phyloP scores from a whole-genome alignment of 2,888 invertebrate species.

The Ypsolopha sequella region DNA sequence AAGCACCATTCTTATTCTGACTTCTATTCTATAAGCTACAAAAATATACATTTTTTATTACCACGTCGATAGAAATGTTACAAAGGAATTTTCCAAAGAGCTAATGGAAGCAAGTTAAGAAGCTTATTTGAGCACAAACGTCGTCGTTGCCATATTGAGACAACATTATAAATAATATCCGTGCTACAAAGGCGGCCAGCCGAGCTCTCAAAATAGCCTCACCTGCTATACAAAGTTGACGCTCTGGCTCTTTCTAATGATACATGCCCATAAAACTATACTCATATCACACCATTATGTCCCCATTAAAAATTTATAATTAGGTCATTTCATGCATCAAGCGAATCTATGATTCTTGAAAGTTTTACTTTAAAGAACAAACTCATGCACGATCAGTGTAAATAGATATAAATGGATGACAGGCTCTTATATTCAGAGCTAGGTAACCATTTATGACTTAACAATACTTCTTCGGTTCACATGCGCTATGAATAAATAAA shows the following conservation, averaged over 20 bases:
- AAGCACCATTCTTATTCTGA: not conserved
- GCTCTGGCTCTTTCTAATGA: conserved; percentile 14
- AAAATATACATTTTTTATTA: not conserved
- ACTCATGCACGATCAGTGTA: not conserved
- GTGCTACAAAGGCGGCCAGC: conserved; percentile 4
- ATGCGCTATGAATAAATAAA: no score
- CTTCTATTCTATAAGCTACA: not conserved
- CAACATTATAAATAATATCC: not conserved
- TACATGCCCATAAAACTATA: conserved; percentile 19
- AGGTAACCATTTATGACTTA: not conserved
- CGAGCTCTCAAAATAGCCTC: conserved; percentile 17
- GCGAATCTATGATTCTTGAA: not conserved
- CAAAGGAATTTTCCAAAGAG: not conserved
- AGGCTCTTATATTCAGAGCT: no score
- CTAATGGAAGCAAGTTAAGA: not conserved
- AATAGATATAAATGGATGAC: no score
- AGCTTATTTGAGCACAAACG: not conserved
- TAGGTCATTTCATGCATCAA: not conserved
- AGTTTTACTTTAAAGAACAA: not conserved
- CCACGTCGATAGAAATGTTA: not conserved
- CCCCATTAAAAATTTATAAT: not conserved
- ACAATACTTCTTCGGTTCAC: not conserved
- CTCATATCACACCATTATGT: conserved; percentile 15
- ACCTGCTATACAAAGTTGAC: conserved; percentile 11
- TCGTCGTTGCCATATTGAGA: conserved; percentile 9